Conservation (phyloP, 1,140 invertebrate species). For the Nasonia giraulti region DNA sequence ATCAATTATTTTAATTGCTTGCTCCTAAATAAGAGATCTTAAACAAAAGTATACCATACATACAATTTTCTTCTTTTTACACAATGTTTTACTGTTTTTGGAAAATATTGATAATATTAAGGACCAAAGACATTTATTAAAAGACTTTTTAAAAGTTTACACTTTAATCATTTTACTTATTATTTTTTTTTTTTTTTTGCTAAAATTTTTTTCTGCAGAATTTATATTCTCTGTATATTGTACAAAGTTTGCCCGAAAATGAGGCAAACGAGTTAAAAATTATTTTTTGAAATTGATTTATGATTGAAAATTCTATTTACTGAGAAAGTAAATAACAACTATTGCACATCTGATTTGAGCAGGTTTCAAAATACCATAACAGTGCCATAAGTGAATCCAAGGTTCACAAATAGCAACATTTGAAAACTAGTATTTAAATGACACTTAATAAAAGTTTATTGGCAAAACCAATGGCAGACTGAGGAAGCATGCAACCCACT, state of each 20-base stretch:
- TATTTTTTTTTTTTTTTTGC: constrained; percentile 50
- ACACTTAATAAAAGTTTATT: constrained; percentile 21
- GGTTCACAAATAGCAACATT: constrained; percentile 34
- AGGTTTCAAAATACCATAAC: constrained; percentile 47
- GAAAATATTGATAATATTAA: constrained; percentile 67
- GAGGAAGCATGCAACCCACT: constrained; percentile 14
- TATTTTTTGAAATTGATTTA: constrained; percentile 23
- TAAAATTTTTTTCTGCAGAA: constrained; percentile 52
- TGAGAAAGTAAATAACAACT: constrained; percentile 26
- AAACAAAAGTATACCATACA: constrained; percentile 27
- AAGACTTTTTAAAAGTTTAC: constrained; percentile 60
- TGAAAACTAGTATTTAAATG: constrained; percentile 36
- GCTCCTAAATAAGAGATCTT: constrained; percentile 27
- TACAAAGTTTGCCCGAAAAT: constrained; percentile 15
- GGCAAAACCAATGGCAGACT: constrained; percentile 45
- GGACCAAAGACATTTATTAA: constrained; percentile 71
- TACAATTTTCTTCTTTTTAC: constrained; percentile 16
- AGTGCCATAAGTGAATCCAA: constrained; percentile 52
- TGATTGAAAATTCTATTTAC: constrained; percentile 15
- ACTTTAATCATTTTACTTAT: constrained; percentile 56
- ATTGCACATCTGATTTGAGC: constrained; percentile 48
- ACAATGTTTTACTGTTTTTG: constrained; percentile 30
- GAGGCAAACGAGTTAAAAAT: constrained; percentile 21
- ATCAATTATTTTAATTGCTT: constrained; percentile 5
- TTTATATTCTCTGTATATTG: constrained; percentile 23